Conservation (phyloP, 2,113 vertebrate genomes). For the Chelonoidis abingdonii region DNA sequence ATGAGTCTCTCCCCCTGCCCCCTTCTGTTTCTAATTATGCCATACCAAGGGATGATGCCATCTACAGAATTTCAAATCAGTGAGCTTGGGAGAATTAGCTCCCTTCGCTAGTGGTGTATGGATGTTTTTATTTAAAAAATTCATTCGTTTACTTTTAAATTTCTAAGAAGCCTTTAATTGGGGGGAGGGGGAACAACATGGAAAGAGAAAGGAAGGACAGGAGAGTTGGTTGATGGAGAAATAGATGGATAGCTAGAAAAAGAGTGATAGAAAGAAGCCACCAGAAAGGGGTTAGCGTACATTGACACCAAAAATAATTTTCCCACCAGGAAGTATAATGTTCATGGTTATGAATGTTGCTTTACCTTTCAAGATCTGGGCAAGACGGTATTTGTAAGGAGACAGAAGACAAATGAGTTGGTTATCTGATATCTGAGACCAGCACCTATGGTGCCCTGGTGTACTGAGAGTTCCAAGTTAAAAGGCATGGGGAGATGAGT, state of each 20-base stretch:
- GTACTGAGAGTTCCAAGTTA: background rate
- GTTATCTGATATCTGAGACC: background rate
- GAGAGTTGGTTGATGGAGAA: background rate
- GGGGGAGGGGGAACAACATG: background rate
- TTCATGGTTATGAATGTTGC: background rate
- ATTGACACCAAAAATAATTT: background rate
- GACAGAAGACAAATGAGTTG: background rate
- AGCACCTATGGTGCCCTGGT: background rate
- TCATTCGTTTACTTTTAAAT: background rate
- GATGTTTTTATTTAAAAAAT: background rate
- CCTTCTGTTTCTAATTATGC: conserved; percentile 40
- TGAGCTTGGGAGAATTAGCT: background rate
- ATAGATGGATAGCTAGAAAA: background rate
- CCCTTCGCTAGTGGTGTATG: background rate
- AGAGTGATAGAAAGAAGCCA: background rate
- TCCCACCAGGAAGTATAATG: background rate
- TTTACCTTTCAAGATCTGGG: background rate
- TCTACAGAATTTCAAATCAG: background rate
- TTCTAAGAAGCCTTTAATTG: background rate
- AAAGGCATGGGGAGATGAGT: background rate
- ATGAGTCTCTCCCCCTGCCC: background rate
- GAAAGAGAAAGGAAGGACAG: background rate
- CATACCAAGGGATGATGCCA: conserved; percentile 34
- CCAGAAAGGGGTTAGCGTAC: background rate
- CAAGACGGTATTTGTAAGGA: background rate